These are phyloP conservation scores for Girardia tigrina DNA, from an alignment of 2,888 invertebrate genomes.

Conservation along the genomic window DNA sequence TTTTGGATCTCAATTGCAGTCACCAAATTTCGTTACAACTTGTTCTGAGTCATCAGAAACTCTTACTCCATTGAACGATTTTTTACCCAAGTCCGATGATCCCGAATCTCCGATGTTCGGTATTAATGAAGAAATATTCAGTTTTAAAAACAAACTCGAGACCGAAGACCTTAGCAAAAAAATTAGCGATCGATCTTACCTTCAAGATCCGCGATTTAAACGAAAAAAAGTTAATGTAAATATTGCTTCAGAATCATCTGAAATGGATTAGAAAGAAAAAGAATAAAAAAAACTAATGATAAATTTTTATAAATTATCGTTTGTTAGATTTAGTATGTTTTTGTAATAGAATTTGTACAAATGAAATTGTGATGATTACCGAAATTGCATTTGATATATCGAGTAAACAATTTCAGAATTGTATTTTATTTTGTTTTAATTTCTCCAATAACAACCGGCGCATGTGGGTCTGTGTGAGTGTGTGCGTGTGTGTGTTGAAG, in stretches of 20 bases:
- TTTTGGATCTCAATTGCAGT: not conserved
- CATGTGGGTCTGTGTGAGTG: no score
- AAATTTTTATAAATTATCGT: not conserved
- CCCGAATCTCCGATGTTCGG: not conserved
- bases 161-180: not conserved
- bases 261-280: not conserved
- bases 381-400: not conserved
- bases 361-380: not conserved
- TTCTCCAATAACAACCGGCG: no score
- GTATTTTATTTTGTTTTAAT: no score
- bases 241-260: not conserved
- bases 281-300: not conserved
- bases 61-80: constrained; percentile 25
- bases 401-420: no score
- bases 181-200: constrained; percentile 29
- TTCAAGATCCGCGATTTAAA: constrained; percentile 33
- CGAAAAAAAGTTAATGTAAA: constrained; percentile 25
- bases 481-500: no score
- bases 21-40: not conserved
- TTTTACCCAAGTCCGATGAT: not conserved
- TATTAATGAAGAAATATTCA: not conserved
- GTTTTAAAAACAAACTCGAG: constrained; percentile 18
- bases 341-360: not conserved
- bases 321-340: not conserved
- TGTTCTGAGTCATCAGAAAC: not conserved